Evolutionary conservation across 2,888 invertebrate species (phyloP).

Genomic region (Arge pagana): DNA sequence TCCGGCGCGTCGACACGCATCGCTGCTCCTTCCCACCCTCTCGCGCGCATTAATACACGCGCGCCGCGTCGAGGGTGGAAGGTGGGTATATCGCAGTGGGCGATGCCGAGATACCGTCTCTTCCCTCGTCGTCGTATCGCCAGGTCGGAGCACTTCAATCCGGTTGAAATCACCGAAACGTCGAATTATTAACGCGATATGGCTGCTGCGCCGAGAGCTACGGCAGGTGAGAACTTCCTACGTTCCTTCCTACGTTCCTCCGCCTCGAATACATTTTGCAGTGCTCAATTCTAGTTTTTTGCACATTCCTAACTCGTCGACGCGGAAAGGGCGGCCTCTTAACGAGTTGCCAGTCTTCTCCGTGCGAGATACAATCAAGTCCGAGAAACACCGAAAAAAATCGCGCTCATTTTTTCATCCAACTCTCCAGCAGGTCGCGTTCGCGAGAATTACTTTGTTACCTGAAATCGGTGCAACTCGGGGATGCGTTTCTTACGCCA

Average conservation of each 20-base stretch:
- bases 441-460: too few species aligned
- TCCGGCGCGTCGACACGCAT: slow-evolving; percentile 13
- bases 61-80: background rate
- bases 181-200: too few species aligned
- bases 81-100: background rate
- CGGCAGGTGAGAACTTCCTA: too few species aligned
- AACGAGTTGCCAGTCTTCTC: slow-evolving; percentile 2
- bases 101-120: background rate
- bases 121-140: background rate
- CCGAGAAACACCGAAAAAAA: background rate
- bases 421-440: background rate
- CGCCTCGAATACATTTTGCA: too few species aligned
- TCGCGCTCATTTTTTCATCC: background rate
- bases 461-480: too few species aligned
- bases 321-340: background rate
- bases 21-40: slow-evolving; percentile 3
- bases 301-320: too few species aligned
- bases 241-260: too few species aligned
- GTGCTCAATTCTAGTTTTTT: too few species aligned
- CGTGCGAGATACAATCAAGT: background rate
- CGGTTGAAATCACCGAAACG: too few species aligned
- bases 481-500: too few species aligned
- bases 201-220: too few species aligned
- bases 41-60: background rate
- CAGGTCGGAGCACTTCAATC: background rate